Conservation (phyloP, 2,797 vertebrate genomes). For the Urosaurus nigricauda region DNA sequence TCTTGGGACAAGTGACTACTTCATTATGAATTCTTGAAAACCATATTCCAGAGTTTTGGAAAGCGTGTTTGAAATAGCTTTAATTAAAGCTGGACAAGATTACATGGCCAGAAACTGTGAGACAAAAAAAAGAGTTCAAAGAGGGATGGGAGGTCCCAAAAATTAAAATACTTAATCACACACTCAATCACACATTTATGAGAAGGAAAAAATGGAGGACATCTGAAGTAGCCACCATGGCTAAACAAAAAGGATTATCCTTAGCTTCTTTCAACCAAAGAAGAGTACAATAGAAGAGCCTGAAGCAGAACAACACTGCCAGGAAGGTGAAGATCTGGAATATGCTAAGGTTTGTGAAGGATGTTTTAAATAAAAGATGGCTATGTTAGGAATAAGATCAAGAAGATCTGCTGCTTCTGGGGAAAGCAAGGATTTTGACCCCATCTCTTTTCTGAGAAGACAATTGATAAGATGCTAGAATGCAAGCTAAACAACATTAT, state of each 20-base stretch:
- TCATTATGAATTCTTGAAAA: neutral
- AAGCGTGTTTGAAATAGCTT: neutral
- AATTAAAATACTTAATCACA: neutral
- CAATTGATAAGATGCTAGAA: neutral
- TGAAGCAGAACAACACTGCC: neutral
- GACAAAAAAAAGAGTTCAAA: neutral
- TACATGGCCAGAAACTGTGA: neutral
- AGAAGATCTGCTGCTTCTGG: neutral
- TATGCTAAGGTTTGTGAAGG: too few relatives aligned
- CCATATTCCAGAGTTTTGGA: neutral
- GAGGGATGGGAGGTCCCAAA: neutral
- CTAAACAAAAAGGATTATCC: neutral
- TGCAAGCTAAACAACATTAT: neutral
- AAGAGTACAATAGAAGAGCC: neutral
- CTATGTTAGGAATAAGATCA: neutral
- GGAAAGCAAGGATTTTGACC: neutral
- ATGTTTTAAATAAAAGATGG: neutral
- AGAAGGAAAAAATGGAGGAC: neutral
- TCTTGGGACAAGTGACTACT: neutral
- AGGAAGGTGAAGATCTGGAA: neutral
- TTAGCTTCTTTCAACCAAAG: neutral
- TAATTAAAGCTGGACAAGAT: neutral
- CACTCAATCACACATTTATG: neutral
- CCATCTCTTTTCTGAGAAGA: neutral
- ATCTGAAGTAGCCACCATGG: neutral